A percentile compares a stretch with the other conserved stretches of the same genome.
Conservation (phyloP, 2,797 vertebrate genomes). For the Crocidura indochinensis region DNA sequence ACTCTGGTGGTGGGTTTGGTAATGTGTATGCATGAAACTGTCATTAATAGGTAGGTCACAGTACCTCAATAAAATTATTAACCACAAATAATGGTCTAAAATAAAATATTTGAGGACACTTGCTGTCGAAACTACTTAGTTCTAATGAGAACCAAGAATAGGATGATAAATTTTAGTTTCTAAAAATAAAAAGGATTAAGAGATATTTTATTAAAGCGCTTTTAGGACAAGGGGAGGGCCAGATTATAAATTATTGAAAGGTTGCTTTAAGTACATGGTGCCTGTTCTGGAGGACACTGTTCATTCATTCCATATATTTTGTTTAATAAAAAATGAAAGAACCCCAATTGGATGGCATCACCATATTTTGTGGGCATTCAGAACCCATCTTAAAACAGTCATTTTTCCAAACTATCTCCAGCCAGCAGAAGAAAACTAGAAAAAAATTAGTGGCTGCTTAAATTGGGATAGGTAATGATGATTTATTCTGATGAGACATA, state of each 20-base stretch:
- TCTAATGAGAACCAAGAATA: background rate
- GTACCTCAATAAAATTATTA: too few relatives aligned
- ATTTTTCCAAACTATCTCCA: constrained; percentile 52
- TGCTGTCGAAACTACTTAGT: background rate
- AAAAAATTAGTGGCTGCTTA: constrained; percentile 44
- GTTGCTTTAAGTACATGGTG: background rate
- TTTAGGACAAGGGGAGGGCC: background rate
- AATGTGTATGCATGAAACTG: too few relatives aligned
- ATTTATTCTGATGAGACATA: constrained; percentile 79
- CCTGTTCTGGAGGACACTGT: background rate
- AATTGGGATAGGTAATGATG: constrained; percentile 48
- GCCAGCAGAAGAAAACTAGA: constrained; percentile 24
- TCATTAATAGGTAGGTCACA: too few relatives aligned
- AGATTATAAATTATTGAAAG: background rate
- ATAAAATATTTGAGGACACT: background rate
- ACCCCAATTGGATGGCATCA: background rate
- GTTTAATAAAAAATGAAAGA: constrained; percentile 41
- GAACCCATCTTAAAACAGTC: background rate
- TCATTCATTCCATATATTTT: background rate
- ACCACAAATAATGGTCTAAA: background rate
- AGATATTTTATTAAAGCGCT: background rate
- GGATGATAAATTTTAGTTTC: constrained; percentile 13
- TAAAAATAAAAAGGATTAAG: constrained; percentile 9
- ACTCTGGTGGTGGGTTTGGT: too few relatives aligned
- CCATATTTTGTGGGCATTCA: background rate